Conservation (phyloP, 2,888 invertebrate genomes). For the Tinea semifulvella region DNA sequence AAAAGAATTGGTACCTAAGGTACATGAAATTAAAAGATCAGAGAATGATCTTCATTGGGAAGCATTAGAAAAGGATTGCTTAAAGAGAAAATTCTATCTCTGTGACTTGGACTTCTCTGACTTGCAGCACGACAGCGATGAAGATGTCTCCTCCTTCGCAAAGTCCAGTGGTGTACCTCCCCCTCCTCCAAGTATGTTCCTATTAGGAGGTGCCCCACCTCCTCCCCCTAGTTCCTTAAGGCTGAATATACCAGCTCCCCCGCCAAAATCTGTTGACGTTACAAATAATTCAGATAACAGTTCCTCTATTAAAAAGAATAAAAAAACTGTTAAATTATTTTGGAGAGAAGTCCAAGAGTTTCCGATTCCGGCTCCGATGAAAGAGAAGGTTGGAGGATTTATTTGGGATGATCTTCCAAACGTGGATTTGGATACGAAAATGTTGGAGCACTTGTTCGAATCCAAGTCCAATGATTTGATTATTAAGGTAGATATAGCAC, state of each 20-base stretch:
- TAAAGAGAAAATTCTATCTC: constrained; percentile 79
- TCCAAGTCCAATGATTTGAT: constrained; percentile 94
- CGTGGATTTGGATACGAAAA: constrained; percentile 88
- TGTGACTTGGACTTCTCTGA: constrained; percentile 98
- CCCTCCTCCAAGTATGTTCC: constrained; percentile 79
- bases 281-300: constrained; percentile 41
- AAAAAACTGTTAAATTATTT: constrained; percentile 97
- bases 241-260: constrained; percentile 53
- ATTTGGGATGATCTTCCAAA: constrained; percentile 93
- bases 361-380: constrained; percentile 56
- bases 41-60: constrained; percentile 98
- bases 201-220: constrained; percentile 48
- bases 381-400: constrained; percentile 71
- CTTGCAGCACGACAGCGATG: constrained; percentile 87
- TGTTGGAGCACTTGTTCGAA: constrained; percentile 96
- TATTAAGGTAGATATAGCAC: constrained; percentile 76
- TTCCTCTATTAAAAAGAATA: constrained; percentile 79
- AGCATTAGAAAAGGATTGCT: constrained; percentile 76
- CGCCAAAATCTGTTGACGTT: constrained; percentile 42
- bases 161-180: constrained; percentile 76
- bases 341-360: constrained; percentile 95
- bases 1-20: constrained; percentile 71
- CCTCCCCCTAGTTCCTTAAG: constrained; percentile 61
- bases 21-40: constrained; percentile 80
- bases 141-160: constrained; percentile 76